phyloP scores from a whole-genome alignment of 1,140 invertebrate species.

The Ceratosolen fusciceps region DNA sequence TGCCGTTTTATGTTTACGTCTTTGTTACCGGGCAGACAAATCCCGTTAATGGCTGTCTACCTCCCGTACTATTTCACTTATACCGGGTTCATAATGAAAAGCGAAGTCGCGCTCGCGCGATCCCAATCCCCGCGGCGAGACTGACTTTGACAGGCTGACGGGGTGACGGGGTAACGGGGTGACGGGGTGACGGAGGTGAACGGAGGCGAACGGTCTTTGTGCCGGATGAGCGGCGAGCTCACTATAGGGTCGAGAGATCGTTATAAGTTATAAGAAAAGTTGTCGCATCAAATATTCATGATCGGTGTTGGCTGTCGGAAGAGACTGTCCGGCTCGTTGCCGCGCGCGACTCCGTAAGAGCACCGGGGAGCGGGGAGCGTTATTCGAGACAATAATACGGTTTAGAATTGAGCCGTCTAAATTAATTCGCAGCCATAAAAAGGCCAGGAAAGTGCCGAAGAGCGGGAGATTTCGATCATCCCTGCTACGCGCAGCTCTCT shows the following conservation, averaged over 20 bases:
- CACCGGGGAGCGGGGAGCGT: not conserved
- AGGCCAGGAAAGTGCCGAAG: conserved; percentile 26
- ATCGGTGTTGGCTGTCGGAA: not conserved
- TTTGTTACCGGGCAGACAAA: conserved; percentile 28
- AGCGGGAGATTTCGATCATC: not conserved
- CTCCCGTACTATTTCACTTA: conserved; percentile 22
- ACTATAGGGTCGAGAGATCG: too few relatives aligned
- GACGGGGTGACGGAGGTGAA: too few relatives aligned
- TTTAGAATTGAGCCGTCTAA: conserved; percentile 34
- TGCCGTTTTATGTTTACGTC: conserved; percentile 31
- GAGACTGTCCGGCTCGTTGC: not conserved
- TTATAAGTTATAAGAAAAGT: conserved; percentile 13
- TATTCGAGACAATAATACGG: conserved; percentile 38
- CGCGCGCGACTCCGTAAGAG: not conserved
- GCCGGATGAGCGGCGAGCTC: too few relatives aligned
- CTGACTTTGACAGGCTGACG: not conserved
- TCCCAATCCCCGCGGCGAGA: not conserved
- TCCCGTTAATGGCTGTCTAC: conserved; percentile 40
- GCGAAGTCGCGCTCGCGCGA: not conserved
- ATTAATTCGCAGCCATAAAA: conserved; percentile 44
- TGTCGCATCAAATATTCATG: conserved; percentile 30
- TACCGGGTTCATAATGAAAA: not conserved
- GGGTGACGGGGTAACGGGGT: not conserved
- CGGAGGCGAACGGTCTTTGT: too few relatives aligned
- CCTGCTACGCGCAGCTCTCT: not conserved